Evolutionary conservation across 2,888 invertebrate species (phyloP).

Genomic region (Halictus quadricinctus): DNA sequence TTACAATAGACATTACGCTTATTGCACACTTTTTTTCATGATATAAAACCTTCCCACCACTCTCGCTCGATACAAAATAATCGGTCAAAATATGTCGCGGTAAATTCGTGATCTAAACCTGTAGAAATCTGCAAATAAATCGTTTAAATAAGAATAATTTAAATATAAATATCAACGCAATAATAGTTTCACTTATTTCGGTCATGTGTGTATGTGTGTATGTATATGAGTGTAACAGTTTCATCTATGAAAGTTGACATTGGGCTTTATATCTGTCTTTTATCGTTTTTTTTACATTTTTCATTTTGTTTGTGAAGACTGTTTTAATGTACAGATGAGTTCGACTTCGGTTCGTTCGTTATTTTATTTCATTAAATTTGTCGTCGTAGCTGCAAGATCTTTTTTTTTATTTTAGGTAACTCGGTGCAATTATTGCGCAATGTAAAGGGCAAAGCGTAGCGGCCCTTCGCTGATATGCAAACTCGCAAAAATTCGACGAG

Average conservation of each 20-base stretch:
- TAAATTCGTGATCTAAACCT: constrained; percentile 73
- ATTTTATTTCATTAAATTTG: constrained; percentile 22
- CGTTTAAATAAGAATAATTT: constrained; percentile 77
- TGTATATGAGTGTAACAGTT: constrained; percentile 47
- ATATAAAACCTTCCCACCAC: constrained; percentile 76
- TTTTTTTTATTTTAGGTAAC: constrained; percentile 34
- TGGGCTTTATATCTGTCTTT: constrained; percentile 39
- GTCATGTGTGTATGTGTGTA: constrained; percentile 42
- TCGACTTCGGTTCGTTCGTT: constrained; percentile 21
- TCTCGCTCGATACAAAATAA: constrained; percentile 76
- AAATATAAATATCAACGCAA: constrained; percentile 80
- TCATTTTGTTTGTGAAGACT: not conserved
- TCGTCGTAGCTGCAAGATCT: constrained; percentile 31
- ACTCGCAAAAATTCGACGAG: constrained; percentile 57
- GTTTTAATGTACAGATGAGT: constrained; percentile 21
- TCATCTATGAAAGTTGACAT: constrained; percentile 67
- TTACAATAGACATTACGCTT: constrained; percentile 79
- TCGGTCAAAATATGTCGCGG: constrained; percentile 71
- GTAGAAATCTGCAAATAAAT: constrained; percentile 76
- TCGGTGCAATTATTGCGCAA: constrained; percentile 59
- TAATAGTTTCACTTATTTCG: constrained; percentile 68
- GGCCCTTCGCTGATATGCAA: constrained; percentile 58
- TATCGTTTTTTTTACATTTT: not conserved
- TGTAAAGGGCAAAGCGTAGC: constrained; percentile 50
- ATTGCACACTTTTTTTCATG: constrained; percentile 78